A percentile compares a stretch with the other conserved stretches of the same genome.
Evolutionary conservation across 2,888 invertebrate species (phyloP).

Genomic region (Allophyes oxyacanthae): DNA sequence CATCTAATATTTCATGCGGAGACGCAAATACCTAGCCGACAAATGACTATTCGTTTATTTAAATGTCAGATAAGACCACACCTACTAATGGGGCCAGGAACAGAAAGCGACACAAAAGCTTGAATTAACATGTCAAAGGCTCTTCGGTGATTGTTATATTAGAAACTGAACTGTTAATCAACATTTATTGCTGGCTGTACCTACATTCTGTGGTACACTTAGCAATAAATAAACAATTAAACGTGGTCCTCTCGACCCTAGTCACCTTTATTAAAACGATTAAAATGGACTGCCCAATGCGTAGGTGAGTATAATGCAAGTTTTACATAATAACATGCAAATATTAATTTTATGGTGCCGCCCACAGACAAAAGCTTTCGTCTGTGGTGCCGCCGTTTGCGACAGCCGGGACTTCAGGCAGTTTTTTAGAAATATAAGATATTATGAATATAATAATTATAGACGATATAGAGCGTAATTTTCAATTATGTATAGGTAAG

Average conservation of each 20-base stretch:
- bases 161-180: no score
- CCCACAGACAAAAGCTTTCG: no score
- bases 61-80: neutral
- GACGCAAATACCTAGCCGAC: conserved; percentile 14
- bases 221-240: conserved; percentile 27
- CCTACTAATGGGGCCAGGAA: neutral
- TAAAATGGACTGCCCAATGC: conserved; percentile 8
- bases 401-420: neutral
- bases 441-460: neutral
- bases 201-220: neutral
- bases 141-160: no score
- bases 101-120: neutral
- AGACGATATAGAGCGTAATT: no score
- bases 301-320: conserved; percentile 4
- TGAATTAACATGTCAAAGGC: no score
- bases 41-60: conserved; percentile 6
- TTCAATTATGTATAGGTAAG: no score
- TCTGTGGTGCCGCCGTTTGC: no score
- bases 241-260: neutral
- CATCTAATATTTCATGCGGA: conserved; percentile 23
- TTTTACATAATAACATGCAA: conserved; percentile 1
- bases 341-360: conserved; percentile 1
- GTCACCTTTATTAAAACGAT: conserved; percentile 13
- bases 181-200: no score
- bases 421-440: conserved; percentile 3